Conservation (phyloP, 2,113 vertebrate species). For the Brachionichthys hirsutus region DNA sequence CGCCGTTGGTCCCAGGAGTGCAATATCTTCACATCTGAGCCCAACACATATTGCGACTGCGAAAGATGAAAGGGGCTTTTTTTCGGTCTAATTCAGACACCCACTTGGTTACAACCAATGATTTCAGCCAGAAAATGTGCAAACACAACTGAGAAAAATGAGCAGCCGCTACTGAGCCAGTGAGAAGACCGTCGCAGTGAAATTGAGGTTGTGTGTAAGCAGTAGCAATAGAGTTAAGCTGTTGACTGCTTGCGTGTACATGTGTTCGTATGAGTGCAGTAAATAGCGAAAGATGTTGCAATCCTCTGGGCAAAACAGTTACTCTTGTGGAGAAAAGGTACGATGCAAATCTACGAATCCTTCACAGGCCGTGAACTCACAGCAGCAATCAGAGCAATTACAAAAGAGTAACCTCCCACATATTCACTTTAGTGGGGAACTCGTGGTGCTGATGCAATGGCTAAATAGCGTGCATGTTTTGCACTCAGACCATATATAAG, state of each 20-base stretch:
- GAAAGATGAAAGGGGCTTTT: conserved; percentile 46
- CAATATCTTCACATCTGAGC: conserved; percentile 49
- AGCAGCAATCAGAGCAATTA: conserved; percentile 15
- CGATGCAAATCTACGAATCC: conserved; percentile 52
- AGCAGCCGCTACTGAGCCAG: conserved; percentile 39
- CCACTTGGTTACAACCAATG: conserved; percentile 25
- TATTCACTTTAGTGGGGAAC: background rate
- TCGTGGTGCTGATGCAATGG: conserved; percentile 33
- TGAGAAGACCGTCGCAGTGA: conserved; percentile 10
- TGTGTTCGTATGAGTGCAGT: background rate
- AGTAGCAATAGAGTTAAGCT: conserved; percentile 15
- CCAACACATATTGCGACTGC: conserved; percentile 36
- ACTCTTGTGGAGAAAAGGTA: conserved; percentile 37
- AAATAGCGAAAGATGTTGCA: conserved; percentile 39
- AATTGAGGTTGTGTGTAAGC: conserved; percentile 29
- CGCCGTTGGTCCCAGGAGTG: conserved; percentile 43
- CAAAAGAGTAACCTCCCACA: conserved; percentile 7
- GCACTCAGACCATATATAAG: background rate
- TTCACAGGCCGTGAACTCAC: conserved; percentile 20
- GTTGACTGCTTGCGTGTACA: conserved; percentile 12
- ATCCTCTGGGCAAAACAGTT: conserved; percentile 35
- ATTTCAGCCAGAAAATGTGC: conserved; percentile 51
- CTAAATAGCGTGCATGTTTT: background rate
- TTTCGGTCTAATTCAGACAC: conserved; percentile 46
- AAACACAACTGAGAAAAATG: conserved; percentile 59